Evolutionary conservation across 2,888 invertebrate genomes (phyloP), one percentile per base, ranked within the genome.

Genomic region (Drosophila subsilvestris): DNA sequence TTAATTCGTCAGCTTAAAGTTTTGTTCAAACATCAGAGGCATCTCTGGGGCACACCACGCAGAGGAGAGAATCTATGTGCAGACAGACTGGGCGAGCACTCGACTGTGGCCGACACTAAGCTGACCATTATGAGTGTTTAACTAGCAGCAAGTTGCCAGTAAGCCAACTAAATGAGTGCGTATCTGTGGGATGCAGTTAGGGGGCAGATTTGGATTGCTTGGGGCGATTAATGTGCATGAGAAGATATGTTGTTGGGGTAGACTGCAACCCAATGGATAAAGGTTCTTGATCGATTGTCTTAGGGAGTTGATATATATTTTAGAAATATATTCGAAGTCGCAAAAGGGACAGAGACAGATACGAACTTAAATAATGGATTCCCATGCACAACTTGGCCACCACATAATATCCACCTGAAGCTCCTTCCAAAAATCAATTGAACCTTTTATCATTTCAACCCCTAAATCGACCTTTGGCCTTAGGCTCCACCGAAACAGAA

Each of bases 1-100:
- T 78, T 81, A 84, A 87, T 81, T 80, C 72, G 55, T 55, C 55
- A 61, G 69, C 62, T 69, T 69, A 55, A 61, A 72, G 72, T 71
- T 69, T 27, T 51, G 25, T 37, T 18, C 6, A 12, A 43, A 22
- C 51, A 47, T 22, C 51, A 43, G 5, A 42, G 37, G 25, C 54
- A 66, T 43, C 67, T n/a, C 43, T n/a, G 1, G 10, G 45, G 44
- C 59, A 22, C 56, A 37, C 47, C 47, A 47, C 51, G 47, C 54
- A 44, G 29, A 57, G 51, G 37, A 18, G 22, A 17, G 60, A 57
- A 50, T 54, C 25, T 48, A 62, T 45, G 76, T 72, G 49, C 29
- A 37, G 37, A 22, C 55, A 32, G 25, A 25, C 25, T 25, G 25
- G 25, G 25, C 25, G 25, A 25, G 6, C 25, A 47, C 32, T 54